Evolutionary conservation across 2,888 invertebrate species (phyloP).

Genomic region (Xylophagus ater): DNA sequence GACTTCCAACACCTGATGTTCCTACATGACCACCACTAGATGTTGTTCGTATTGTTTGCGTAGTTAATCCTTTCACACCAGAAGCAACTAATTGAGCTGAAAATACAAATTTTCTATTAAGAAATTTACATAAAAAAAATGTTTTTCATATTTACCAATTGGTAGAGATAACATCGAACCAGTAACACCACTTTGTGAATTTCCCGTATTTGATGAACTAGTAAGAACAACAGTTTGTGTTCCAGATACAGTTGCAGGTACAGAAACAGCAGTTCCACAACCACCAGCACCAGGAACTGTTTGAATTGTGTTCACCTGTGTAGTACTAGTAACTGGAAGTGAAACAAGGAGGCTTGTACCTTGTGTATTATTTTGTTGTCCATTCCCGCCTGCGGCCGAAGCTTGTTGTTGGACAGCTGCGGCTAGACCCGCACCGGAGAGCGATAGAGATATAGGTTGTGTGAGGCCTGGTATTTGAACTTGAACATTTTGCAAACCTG

Average conservation of each 20-base stretch:
- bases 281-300: conserved; percentile 36
- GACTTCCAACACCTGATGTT: conserved; percentile 4
- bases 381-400: conserved; percentile 2
- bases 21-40: conserved; percentile 20
- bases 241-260: conserved; percentile 27
- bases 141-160: conserved; percentile 47
- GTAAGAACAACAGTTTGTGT: conserved; percentile 40
- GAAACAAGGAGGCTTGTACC: conserved; percentile 55
- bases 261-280: conserved; percentile 41
- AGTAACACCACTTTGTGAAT: conserved; percentile 15
- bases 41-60: conserved; percentile 37
- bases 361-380: conserved; percentile 22
- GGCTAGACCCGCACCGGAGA: conserved; percentile 52
- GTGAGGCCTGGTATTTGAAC: conserved; percentile 73
- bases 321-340: conserved; percentile 44
- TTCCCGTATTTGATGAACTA: conserved; percentile 22
- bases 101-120: conserved; percentile 20
- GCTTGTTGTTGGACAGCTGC: conserved; percentile 31
- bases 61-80: conserved; percentile 48
- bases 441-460: conserved; percentile 72
- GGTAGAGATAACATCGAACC: conserved; percentile 51
- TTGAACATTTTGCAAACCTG: conserved; percentile 69
- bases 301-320: conserved; percentile 30
- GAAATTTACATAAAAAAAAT: too few relatives aligned
- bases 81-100: conserved; percentile 50